Percentiles rank a stretch among this genome's conserved stretches.
These are phyloP conservation scores for Hydrocynus forskahlii DNA, from an alignment of 2,797 vertebrate genomes.

Conservation along the genomic window DNA sequence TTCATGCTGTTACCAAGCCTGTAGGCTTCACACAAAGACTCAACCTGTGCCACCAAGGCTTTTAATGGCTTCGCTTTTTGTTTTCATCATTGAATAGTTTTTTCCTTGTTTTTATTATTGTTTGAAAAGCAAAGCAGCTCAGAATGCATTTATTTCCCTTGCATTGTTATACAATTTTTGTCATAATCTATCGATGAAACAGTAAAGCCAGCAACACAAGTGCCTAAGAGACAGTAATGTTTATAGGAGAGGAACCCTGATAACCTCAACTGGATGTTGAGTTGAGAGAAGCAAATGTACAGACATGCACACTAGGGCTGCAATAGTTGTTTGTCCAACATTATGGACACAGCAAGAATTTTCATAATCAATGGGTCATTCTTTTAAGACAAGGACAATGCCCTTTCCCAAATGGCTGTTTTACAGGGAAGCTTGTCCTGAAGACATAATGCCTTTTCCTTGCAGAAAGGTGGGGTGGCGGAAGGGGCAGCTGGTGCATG, in stretches of 20 bases:
- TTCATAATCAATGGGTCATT: neutral
- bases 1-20: constrained; percentile 32
- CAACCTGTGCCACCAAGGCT: constrained; percentile 9
- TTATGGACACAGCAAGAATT: neutral
- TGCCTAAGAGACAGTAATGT: neutral
- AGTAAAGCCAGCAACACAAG: neutral
- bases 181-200: neutral
- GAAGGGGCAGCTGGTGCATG: too few relatives aligned
- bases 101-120: neutral
- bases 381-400: neutral
- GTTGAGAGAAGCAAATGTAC: too few relatives aligned
- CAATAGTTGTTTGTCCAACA: neutral
- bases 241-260: neutral
- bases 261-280: neutral
- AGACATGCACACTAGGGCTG: neutral
- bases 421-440: neutral
- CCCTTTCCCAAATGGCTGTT: neutral
- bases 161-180: constrained; percentile 16
- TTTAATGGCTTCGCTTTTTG: constrained; percentile 30
- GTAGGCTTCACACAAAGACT: constrained; percentile 10
- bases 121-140: constrained; percentile 3
- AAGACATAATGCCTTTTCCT: neutral
- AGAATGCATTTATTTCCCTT: constrained; percentile 8
- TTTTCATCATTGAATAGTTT: constrained; percentile 22
- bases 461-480: too few relatives aligned